Base-by-base conservation (phyloP, 2,888 invertebrate genomes). In the Himalopsyche japonica region DNA sequence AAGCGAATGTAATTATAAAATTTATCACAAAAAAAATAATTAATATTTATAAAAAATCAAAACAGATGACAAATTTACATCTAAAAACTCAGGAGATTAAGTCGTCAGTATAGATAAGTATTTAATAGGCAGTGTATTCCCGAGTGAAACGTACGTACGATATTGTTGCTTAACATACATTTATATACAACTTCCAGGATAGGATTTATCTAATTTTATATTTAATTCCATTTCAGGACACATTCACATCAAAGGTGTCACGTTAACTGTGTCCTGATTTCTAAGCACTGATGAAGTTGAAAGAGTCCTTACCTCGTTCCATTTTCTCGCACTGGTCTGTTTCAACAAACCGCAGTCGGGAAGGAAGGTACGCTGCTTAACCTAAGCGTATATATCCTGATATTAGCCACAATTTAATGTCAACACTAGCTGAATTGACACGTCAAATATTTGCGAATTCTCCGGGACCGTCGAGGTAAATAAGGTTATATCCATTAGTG, bases 381-480 rank as follows among this genome's bases (percentile, higher is more conserved):
- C 84, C 84, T 81, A 84, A 82, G 49, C 49, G 80, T 84, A 84
- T 81, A 79, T 79, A 84, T 78, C 79, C 85, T 70, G 81, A 92
- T 92, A 92, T 92, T 92, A 92, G 92, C 92, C 92, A 90, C 92
- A 91, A 92, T 92, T 91, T 92, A 92, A 91, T 90, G 92, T 92
- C 92, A 92, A 92, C 92, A 92, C 92, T 91, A 91, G 90, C 91
- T 91, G 92, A 92, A 92, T 92, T 92, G 92, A 92, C 92, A 92
- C 92, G 91, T 92, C 92, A 92, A 92, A 92, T 92, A 92, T 92
- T 92, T 92, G 92, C 92, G 83, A 87, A 87, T 84, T 87, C 86
- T 83, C 78, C 78, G 83, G 84, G 57, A 79, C 82, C 86, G 83
- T 85, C 85, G 76, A 79, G 80, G 85, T 81, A 83, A 85, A 85